These are phyloP conservation scores for Sebastolobus altivelis DNA, from an alignment of 2,797 vertebrate species.

Conservation along the genomic window DNA sequence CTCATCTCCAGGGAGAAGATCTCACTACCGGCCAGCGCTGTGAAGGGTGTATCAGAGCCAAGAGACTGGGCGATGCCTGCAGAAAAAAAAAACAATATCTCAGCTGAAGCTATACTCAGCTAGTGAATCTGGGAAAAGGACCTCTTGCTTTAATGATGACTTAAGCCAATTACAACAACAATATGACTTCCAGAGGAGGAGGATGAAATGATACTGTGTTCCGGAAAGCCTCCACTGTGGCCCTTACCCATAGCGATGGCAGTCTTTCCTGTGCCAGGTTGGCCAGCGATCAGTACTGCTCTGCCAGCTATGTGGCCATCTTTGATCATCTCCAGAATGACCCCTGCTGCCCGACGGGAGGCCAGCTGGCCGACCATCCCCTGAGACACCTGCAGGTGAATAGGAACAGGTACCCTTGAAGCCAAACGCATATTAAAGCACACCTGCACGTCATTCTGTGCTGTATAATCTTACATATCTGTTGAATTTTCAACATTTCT, in stretches of 20 bases:
- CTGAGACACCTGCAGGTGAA: slow-evolving; percentile 89
- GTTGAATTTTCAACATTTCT: background rate
- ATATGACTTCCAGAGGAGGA: slow-evolving; percentile 4
- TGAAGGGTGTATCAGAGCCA: slow-evolving; percentile 92
- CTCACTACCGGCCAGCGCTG: slow-evolving; percentile 93
- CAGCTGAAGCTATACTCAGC: background rate
- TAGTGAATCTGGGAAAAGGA: background rate
- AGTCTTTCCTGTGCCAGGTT: slow-evolving; percentile 94
- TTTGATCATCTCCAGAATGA: slow-evolving; percentile 96
- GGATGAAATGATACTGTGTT: slow-evolving; percentile 4
- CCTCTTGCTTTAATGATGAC: background rate
- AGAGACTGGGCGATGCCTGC: slow-evolving; percentile 93
- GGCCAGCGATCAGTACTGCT: slow-evolving; percentile 92
- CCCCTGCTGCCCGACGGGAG: slow-evolving; percentile 92
- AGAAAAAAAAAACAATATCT: slow-evolving; percentile 1
- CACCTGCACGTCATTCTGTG: background rate
- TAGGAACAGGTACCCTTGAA: slow-evolving; percentile 16
- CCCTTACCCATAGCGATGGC: slow-evolving; percentile 94
- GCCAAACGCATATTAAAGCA: background rate
- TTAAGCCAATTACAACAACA: slow-evolving; percentile 22
- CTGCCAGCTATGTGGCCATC: slow-evolving; percentile 95
- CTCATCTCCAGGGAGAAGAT: slow-evolving; percentile 98
- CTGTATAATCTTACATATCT: background rate
- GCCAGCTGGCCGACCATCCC: slow-evolving; percentile 96
- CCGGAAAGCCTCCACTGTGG: slow-evolving; percentile 13